Base-by-base conservation (phyloP, 2,888 invertebrate genomes). In the Sepioteuthis lessoniana region DNA sequence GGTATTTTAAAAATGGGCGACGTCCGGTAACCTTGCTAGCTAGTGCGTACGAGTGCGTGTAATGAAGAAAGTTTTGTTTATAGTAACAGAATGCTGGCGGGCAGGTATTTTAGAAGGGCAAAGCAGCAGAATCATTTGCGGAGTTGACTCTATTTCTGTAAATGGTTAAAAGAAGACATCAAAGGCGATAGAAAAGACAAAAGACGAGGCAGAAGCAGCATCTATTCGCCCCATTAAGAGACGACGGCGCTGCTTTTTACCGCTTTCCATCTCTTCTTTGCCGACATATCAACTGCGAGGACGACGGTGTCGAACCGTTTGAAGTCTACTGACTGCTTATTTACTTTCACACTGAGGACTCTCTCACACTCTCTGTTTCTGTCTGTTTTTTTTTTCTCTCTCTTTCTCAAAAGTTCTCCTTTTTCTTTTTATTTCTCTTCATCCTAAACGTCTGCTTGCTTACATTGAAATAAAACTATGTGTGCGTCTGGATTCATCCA, bases 81-180 rank as follows among this genome's bases (percentile, higher is more conserved):
- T 76, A 35, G n/a, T n/a, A n/a, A n/a, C 35, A 35, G n/a, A 76
- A n/a, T 8, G n/a, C 35, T 76, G 35, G 35, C 35, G n/a, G n/a
- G 76, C 19, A 35, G n/a, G 16, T 76, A 35, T 76, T 4, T 76
- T n/a, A 3, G 76, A 76, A 76, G 8, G 76, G 76, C 35, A 35
- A 31, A 35, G 76, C 76, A 76, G 76, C 13, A 35, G n/a, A n/a
- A 76, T 35, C n/a, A 76, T 76, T 76, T 13, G 16, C 76, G 8
- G n/a, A 16, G 76, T 76, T 76, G 76, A 19, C n/a, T 76, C 76
- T 76, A 42, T 76, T 76, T 76, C 76, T n/a, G 76, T 35, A 35
- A 76, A 76, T 35, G 76, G 76, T n/a, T 76, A 76, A 76, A 76
- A 76, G 76, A 76, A 76, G n/a, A 76, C 76, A 76, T 76, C n/a